Evolutionary conservation across 2,113 vertebrate genomes (phyloP), one percentile per base, ranked within the genome.

Genomic region (Channa argus): DNA sequence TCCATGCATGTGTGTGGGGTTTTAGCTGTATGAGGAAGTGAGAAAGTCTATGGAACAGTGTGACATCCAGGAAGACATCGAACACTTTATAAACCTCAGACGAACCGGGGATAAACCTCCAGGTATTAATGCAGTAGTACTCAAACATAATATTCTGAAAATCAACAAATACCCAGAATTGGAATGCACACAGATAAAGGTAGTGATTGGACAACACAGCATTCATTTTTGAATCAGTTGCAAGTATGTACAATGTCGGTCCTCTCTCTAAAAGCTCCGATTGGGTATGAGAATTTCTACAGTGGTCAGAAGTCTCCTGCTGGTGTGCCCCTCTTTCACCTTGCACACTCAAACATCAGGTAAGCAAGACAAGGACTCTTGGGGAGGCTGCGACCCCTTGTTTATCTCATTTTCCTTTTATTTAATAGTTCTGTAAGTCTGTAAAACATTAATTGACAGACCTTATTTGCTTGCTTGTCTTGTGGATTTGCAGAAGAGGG

Each of bases 281-380:
- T 98, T 67, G 14, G 74, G 71, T 99, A 99, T 76, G 98, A 99
- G 89, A 99, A 98, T 91, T 99, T 97, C 92, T 99, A 98, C 64
- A 94, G 83, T 4, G 66, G 92, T 63, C 96, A 96, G 85, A 96
- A 65, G 86, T 90, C 88, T 72, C 38, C 87, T 10, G 46, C 76
- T 15, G 67, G 73, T 10, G 49, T 85, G 8, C 6, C 93, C 1
- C 63, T 76, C 3, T 8, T 54, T 24, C 64, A 86, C 24, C 51
- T 58, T 24, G 86, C 86, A 63, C 85, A 84, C 43, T 75, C 83
- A n/a, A 4, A 67, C 37, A 46, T 1, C 75, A 92, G 93, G 94
- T 94, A 74, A 81, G 41, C 3, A 24, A 59, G 5, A 38, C 7
- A 38, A 14, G 6, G 34, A 6, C 6, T 3, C 5, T 3, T 4